Evolutionary conservation across 1,140 invertebrate genomes (phyloP).

Genomic region (Coelopa frigida): DNA sequence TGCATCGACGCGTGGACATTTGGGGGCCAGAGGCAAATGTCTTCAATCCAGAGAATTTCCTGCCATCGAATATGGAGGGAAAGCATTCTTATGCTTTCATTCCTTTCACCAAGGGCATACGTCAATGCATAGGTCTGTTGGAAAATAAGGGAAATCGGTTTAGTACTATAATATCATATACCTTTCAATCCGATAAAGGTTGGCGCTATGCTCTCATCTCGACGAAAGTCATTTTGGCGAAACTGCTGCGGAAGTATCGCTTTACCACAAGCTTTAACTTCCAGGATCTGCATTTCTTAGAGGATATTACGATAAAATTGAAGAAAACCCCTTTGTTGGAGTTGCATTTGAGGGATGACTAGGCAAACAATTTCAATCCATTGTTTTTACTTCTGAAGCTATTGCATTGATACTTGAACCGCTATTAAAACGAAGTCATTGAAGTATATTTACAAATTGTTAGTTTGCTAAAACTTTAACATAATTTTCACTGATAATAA

Average conservation of each 20-base stretch:
- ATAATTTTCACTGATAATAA: no score
- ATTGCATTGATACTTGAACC: no score
- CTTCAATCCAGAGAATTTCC: slow-evolving; percentile 36
- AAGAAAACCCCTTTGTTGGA: slow-evolving; percentile 16
- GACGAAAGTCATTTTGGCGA: slow-evolving; percentile 22
- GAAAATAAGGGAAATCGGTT: neutral
- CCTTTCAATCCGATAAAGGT: slow-evolving; percentile 14
- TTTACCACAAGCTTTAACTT: slow-evolving; percentile 25
- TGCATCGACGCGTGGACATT: slow-evolving; percentile 20
- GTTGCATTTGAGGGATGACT: no score
- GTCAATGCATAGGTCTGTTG: slow-evolving; percentile 25
- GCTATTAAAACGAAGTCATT: no score
- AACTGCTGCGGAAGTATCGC: slow-evolving; percentile 24
- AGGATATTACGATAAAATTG: slow-evolving; percentile 20
- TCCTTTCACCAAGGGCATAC: slow-evolving; percentile 28
- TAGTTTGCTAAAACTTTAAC: no score
- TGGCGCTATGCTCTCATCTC: slow-evolving; percentile 24
- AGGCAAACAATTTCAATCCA: no score
- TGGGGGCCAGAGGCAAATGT: slow-evolving; percentile 26
- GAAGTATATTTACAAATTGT: no score
- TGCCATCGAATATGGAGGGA: slow-evolving; percentile 17
- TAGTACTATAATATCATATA: neutral
- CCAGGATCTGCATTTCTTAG: slow-evolving; percentile 20
- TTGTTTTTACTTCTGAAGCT: no score
- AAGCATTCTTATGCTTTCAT: slow-evolving; percentile 26